Evolutionary conservation across 2,797 vertebrate genomes (phyloP).

Genomic region (Pipistrellus pipistrellus): DNA sequence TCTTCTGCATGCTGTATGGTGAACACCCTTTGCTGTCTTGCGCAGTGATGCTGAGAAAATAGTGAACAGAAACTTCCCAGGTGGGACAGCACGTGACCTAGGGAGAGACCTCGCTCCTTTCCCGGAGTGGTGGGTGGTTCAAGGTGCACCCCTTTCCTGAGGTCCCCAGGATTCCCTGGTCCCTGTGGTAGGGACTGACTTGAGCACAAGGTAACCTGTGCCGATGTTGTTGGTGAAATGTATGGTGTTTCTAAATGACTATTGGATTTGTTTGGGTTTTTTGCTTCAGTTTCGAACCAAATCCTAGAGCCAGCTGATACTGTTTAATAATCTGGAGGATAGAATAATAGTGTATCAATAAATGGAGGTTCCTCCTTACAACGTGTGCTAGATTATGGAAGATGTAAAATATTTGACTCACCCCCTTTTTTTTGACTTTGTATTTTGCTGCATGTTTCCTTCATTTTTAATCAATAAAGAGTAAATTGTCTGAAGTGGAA

Average conservation of each 20-base stretch:
- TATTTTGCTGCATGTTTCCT: slow-evolving; percentile 95
- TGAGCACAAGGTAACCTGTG: slow-evolving; percentile 83
- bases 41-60: slow-evolving; percentile 81
- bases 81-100: slow-evolving; percentile 71
- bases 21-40: slow-evolving; percentile 73
- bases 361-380: slow-evolving; percentile 87
- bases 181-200: slow-evolving; percentile 28
- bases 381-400: slow-evolving; percentile 90
- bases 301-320: slow-evolving; percentile 86
- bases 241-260: slow-evolving; percentile 83
- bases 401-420: slow-evolving; percentile 91
- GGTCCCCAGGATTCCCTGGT: slow-evolving; percentile 4
- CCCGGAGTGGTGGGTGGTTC: not conserved
- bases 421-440: slow-evolving; percentile 88
- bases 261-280: slow-evolving; percentile 83
- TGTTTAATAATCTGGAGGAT: slow-evolving; percentile 84
- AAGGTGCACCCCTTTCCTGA: not conserved
- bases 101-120: slow-evolving; percentile 67
- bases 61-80: slow-evolving; percentile 65
- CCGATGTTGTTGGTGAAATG: slow-evolving; percentile 85
- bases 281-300: slow-evolving; percentile 85
- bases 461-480: slow-evolving; percentile 98
- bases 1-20: slow-evolving; percentile 74
- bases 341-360: slow-evolving; percentile 87
- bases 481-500: slow-evolving; percentile 89